phyloP scores from a whole-genome alignment of 1,140 invertebrate species.

The Meloidogyne floridensis region DNA sequence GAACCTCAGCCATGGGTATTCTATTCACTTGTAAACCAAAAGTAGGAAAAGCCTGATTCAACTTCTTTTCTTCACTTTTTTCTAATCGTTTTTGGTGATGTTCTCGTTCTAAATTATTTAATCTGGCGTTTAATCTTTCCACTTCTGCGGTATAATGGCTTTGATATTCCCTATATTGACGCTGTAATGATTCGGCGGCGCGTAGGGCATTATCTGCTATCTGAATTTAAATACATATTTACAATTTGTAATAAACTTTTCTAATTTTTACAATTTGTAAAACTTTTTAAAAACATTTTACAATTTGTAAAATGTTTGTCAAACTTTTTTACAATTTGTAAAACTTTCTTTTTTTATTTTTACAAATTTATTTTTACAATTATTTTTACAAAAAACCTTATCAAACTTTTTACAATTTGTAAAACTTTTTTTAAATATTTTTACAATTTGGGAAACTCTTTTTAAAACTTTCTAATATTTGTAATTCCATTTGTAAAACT shows the following conservation, averaged over 20 bases:
- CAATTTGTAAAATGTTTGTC: no score
- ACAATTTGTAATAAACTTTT: not conserved
- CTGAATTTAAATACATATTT: slow-evolving; percentile 5
- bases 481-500: no score
- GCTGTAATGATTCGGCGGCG: slow-evolving; percentile 59
- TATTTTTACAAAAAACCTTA: no score
- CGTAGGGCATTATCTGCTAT: slow-evolving; percentile 56
- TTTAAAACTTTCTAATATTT: no score
- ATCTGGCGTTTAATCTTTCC: slow-evolving; percentile 52
- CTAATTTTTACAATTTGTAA: not conserved
- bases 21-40: not conserved
- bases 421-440: not conserved
- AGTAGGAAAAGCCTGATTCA: not conserved
- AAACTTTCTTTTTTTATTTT: not conserved
- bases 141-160: slow-evolving; percentile 63
- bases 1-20: not conserved
- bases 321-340: no score
- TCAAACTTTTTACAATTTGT: no score
- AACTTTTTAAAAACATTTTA: no score
- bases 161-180: slow-evolving; percentile 62
- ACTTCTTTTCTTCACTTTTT: slow-evolving; percentile 9
- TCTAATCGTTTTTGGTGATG: slow-evolving; percentile 10
- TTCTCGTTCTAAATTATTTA: slow-evolving; percentile 52
- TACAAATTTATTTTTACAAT: not conserved
- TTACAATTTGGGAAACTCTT: no score